phyloP scores from a whole-genome alignment of 2,797 vertebrate species.

The Lindbergichthys nudifrons region DNA sequence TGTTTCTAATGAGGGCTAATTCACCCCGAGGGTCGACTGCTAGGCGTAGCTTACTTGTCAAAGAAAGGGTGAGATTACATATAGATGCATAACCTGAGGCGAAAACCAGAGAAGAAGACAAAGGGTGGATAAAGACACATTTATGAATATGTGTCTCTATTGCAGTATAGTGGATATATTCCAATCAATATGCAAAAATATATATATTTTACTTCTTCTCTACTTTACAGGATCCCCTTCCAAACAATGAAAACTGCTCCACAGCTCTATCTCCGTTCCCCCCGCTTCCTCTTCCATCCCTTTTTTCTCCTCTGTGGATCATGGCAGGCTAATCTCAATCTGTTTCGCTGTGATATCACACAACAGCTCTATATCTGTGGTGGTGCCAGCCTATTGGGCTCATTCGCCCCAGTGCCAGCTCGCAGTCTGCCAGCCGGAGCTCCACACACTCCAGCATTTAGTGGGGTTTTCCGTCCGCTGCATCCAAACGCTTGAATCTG shows the following conservation, averaged over 20 bases:
- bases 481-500: conserved; percentile 40
- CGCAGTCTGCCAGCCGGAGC: conserved; percentile 36
- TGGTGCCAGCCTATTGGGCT: conserved; percentile 62
- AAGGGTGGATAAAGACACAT: conserved; percentile 4
- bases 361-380: conserved; percentile 61
- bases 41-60: conserved; percentile 12
- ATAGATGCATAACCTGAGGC: background rate
- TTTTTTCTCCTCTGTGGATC: conserved; percentile 72
- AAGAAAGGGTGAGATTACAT: conserved; percentile 39
- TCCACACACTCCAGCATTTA: conserved; percentile 23
- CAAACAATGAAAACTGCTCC: conserved; percentile 43
- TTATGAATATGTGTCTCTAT: conserved; percentile 4
- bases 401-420: conserved; percentile 35
- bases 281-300: conserved; percentile 45
- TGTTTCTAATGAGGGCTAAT: conserved; percentile 45
- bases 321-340: conserved; percentile 80
- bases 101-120: conserved; percentile 30
- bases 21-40: conserved; percentile 38
- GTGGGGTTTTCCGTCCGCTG: conserved; percentile 40
- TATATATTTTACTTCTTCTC: conserved; percentile 13
- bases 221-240: conserved; percentile 30
- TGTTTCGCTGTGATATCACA: conserved; percentile 82
- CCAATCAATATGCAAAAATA: conserved; percentile 11
- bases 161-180: conserved; percentile 17
- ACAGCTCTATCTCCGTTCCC: conserved; percentile 40